Conservation (phyloP, 2,888 invertebrate species). For the Lamellibrachia satsuma region DNA sequence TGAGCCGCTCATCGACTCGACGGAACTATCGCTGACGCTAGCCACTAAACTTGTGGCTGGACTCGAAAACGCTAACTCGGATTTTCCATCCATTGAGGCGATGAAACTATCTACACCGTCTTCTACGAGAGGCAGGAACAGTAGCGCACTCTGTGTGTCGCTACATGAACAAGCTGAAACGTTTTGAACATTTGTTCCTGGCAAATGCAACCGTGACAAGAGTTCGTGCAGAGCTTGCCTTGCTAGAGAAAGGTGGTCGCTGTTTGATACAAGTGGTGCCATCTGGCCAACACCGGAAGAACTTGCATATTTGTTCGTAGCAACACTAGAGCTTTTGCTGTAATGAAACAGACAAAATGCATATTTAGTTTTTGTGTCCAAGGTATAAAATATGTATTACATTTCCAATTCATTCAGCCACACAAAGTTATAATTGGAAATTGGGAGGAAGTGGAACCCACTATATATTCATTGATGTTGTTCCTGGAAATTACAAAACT, state of each 20-base stretch:
- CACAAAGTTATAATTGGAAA: too few species aligned
- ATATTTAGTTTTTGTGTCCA: neutral
- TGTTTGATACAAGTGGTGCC: neutral
- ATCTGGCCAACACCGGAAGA: neutral
- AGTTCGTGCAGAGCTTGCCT: neutral
- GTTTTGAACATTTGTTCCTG: neutral
- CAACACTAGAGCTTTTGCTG: neutral
- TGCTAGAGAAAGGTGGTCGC: neutral
- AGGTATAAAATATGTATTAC: neutral
- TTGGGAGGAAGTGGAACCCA: too few species aligned
- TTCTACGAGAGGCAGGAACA: neutral
- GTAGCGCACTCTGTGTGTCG: neutral
- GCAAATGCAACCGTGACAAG: neutral
- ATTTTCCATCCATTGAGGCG: neutral
- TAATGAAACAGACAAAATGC: neutral
- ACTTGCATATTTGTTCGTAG: neutral
- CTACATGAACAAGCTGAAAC: neutral
- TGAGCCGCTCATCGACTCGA: neutral
- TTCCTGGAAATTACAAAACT: too few species aligned
- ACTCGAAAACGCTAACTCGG: neutral
- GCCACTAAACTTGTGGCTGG: neutral
- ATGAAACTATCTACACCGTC: neutral
- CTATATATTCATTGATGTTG: too few species aligned
- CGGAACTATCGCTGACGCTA: neutral
- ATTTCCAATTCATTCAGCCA: too few species aligned